Conservation (phyloP, 1,140 invertebrate species). For the Thalassaphorura encarpata region DNA sequence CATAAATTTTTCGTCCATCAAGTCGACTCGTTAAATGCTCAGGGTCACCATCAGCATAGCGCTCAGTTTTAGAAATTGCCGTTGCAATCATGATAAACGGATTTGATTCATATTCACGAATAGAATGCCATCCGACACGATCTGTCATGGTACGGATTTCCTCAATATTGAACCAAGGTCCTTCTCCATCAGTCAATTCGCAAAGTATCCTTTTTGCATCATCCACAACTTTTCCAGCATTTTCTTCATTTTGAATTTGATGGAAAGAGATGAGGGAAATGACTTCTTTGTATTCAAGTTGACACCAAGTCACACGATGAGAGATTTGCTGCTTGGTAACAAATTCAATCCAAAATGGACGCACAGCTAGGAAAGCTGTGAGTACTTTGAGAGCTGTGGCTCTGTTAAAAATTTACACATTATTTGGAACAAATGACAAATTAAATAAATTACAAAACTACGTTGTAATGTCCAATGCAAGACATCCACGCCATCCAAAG, state of each 20-base stretch:
- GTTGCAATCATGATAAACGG: constrained; percentile 27
- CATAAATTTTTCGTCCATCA: too few species aligned
- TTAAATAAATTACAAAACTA: too few species aligned
- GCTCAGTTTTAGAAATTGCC: constrained; percentile 24
- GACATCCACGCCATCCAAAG: constrained; percentile 26
- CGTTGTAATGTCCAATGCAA: constrained; percentile 13
- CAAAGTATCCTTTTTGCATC: neutral
- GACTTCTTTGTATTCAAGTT: constrained; percentile 25
- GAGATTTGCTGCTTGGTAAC: constrained; percentile 12
- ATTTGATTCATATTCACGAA: constrained; percentile 28
- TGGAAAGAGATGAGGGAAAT: constrained; percentile 25
- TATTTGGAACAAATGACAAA: too few species aligned
- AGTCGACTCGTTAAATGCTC: constrained; percentile 50
- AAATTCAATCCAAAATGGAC: constrained; percentile 24
- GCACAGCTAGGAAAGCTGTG: constrained; percentile 25
- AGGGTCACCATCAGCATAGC: constrained; percentile 17
- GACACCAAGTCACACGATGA: constrained; percentile 31
- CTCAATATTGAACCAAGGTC: neutral
- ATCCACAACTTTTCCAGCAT: constrained; percentile 2
- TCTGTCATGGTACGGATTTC: constrained; percentile 25
- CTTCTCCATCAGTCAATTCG: constrained; percentile 3
- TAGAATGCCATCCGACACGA: constrained; percentile 30
- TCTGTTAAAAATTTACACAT: too few species aligned
- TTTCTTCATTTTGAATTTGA: constrained; percentile 14
- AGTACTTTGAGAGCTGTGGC: constrained; percentile 23